phyloP scores from a whole-genome alignment of 1,140 invertebrate species.

The Nasonia giraulti region DNA sequence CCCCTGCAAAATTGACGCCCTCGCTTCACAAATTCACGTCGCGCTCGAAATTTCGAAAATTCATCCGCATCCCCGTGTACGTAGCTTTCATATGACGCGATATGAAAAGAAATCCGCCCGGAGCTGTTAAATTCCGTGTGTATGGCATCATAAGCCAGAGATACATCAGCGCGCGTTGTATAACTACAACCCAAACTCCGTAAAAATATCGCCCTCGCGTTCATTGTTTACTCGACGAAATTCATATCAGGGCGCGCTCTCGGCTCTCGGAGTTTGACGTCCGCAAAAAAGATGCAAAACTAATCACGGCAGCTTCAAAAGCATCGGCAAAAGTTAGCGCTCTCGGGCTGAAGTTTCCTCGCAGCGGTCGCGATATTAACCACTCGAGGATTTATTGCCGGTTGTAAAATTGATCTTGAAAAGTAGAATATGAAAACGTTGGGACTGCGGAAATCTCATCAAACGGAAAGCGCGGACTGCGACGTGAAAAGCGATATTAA shows the following conservation, averaged over 20 bases:
- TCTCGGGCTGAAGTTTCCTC: conserved; percentile 6
- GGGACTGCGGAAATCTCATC: background rate
- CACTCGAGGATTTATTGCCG: conserved; percentile 51
- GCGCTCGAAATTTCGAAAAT: background rate
- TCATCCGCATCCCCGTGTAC: background rate
- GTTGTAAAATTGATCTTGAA: conserved; percentile 42
- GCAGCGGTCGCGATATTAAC: conserved; percentile 29
- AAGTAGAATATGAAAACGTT: conserved; percentile 40
- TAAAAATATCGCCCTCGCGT: no score
- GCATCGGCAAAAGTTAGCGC: conserved; percentile 18
- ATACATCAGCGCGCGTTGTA: no score
- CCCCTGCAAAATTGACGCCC: background rate
- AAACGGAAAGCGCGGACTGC: background rate
- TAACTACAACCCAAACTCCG: no score
- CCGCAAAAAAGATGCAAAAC: conserved; percentile 25
- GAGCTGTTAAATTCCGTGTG: no score
- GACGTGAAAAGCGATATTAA: conserved; percentile 13
- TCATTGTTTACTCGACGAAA: background rate
- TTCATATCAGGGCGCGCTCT: background rate
- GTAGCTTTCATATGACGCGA: no score
- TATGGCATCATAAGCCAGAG: no score
- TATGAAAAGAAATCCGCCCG: no score
- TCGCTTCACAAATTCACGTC: background rate
- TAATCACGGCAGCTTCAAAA: conserved; percentile 12
- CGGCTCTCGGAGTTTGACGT: background rate